Conservation (phyloP, 1,140 invertebrate species). For the Phymastichus coffea region DNA sequence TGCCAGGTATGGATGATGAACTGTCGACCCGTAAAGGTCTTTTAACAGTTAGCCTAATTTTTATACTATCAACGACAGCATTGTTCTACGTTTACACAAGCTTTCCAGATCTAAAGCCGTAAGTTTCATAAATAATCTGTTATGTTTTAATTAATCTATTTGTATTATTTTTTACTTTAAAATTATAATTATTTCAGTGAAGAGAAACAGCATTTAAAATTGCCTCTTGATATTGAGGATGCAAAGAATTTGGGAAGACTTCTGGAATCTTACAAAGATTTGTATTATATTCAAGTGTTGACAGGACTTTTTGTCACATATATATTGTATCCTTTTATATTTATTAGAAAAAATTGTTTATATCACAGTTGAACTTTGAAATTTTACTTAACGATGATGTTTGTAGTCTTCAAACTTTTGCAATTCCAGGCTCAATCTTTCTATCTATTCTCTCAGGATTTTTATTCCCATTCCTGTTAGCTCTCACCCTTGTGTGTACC, state of each 20-base stretch:
- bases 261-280: constrained; percentile 89
- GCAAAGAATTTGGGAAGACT: constrained; percentile 92
- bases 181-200: constrained; percentile 67
- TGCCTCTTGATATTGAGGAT: constrained; percentile 93
- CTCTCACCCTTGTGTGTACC: constrained; percentile 87
- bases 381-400: constrained; percentile 42
- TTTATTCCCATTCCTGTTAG: constrained; percentile 90
- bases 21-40: constrained; percentile 60
- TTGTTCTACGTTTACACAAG: constrained; percentile 70
- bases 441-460: constrained; percentile 97
- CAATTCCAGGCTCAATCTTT: constrained; percentile 98
- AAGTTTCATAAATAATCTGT: constrained; percentile 54
- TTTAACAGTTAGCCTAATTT: constrained; percentile 64
- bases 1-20: constrained; percentile 23
- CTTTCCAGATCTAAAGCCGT: constrained; percentile 82
- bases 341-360: neutral
- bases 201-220: constrained; percentile 85
- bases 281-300: constrained; percentile 91
- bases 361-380: neutral
- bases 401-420: constrained; percentile 95
- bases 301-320: constrained; percentile 88
- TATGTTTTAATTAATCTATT: constrained; percentile 20
- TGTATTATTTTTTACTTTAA: constrained; percentile 9
- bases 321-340: constrained; percentile 94
- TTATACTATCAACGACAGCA: constrained; percentile 63